Conservation (phyloP, 2,797 vertebrate species). For the Notamacropus eugenii region DNA sequence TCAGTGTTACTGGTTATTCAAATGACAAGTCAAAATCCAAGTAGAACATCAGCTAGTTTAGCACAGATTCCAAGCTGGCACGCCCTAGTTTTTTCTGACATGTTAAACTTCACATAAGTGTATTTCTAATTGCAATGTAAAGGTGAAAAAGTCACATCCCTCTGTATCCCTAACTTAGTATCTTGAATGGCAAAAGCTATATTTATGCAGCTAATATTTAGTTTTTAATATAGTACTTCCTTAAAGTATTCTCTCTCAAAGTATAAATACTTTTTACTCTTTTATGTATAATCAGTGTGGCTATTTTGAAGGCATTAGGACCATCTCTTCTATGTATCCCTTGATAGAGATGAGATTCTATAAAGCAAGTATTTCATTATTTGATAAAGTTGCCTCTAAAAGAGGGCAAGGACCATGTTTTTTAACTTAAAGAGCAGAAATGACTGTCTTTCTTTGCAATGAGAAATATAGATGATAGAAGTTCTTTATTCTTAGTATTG, state of each 20-base stretch:
- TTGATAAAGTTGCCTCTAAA: slow-evolving; percentile 74
- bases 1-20: slow-evolving; percentile 40
- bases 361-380: slow-evolving; percentile 67
- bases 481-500: slow-evolving; percentile 22
- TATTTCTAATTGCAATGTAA: slow-evolving; percentile 48
- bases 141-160: slow-evolving; percentile 45
- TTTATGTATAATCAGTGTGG: slow-evolving; percentile 59
- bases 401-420: slow-evolving; percentile 65
- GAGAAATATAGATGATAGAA: slow-evolving; percentile 58
- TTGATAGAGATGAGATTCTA: slow-evolving; percentile 61
- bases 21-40: background rate
- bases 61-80: slow-evolving; percentile 54
- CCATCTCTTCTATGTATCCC: slow-evolving; percentile 69
- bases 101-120: slow-evolving; percentile 55
- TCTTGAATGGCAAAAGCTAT: slow-evolving; percentile 67
- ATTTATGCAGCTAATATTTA: slow-evolving; percentile 64
- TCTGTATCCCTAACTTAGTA: slow-evolving; percentile 34
- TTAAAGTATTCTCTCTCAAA: slow-evolving; percentile 42
- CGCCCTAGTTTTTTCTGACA: slow-evolving; percentile 59
- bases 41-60: slow-evolving; percentile 29
- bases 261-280: slow-evolving; percentile 66
- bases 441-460: slow-evolving; percentile 64
- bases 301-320: slow-evolving; percentile 68
- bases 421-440: slow-evolving; percentile 64
- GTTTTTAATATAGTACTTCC: slow-evolving; percentile 50